Base-by-base conservation (phyloP, 1,140 invertebrate genomes). In the Drosophila nikananu region DNA sequence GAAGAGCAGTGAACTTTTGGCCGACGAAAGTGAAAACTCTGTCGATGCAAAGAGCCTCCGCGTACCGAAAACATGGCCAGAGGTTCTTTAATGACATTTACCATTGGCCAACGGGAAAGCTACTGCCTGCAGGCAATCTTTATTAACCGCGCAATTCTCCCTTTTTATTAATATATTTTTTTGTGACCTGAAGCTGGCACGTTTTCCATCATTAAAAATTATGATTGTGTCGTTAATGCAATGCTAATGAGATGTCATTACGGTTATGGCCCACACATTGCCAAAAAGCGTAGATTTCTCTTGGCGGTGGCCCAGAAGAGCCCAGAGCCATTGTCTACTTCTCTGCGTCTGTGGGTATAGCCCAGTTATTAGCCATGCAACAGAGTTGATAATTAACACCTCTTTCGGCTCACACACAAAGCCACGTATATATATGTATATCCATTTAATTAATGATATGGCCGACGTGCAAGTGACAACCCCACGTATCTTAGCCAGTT, bases 191-290 rank as follows among this genome's bases (percentile, higher is more conserved):
- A 58, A 63, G 72, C 59, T 76, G 83, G 63, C 83, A 86, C 76
- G 83, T 83, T 87, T 86, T 86, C 71, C 83, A 86, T 82, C 75
- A 86, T 87, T 84, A 67, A 89, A 84, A 90, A 78, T 84, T 64
- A 73, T 84, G 73, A 83, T 83, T 65, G 83, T 81, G 68, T 81
- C 71, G 78, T 80, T 83, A 77, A 83, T 89, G 65, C 64, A 83
- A 71, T 81, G 84, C 70, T 76, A 86, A 86, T 82, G 60, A 78
- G 54, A 76, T 86, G 68, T 60, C 77, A 78, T 68, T 73, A 83
- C 77, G 82, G 52, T 80, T 72, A 86, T 82, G 76, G 59, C 52
- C 60, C 81, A 87, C 84, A 89, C 81, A 89, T 68, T 79, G 83
- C 70, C 83, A 74, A 86, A 86, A 86, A 67, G 48, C 74, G 49